Base-by-base conservation (phyloP, 2,113 vertebrate genomes). In the Oryzias curvinotus region DNA sequence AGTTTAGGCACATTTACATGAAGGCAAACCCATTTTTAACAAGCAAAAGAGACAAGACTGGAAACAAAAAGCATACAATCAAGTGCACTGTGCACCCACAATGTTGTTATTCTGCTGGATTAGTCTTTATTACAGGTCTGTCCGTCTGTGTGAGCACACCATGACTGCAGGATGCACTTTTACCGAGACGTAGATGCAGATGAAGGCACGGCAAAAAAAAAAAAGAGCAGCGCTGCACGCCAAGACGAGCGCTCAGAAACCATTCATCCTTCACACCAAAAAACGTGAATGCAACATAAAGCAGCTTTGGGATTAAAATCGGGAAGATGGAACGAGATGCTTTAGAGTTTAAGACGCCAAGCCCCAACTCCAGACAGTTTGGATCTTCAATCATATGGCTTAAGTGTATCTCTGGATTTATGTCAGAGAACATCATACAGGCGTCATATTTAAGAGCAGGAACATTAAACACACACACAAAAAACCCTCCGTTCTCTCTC, bases 1-100 rank as follows among this genome's bases (percentile, higher is more conserved):
- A 87, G 85, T 90, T 89, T 91, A 93, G 92, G 92, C 91, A 93
- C 92, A 72, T 91, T 12, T 90, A 92, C 90, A 92, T 88, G 92
- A 91, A 92, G 88, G 87, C 82, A 77, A 77, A 90, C 80, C 85
- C 84, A 89, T 85, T 87, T 87, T 78, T 89, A 76, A 78, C 69
- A 19, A 58, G 85, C 42, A 44, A 76, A 78, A 44, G 19, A 30
- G 28, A 36, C 17, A 19, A 26, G 57, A 65, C 52, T 60, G 60
- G 54, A 43, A 28, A 17, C 66, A 61, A 68, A 57, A 28, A 78
- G 65, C 71, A 46, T 64, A 82, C 66, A 61, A 54, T 56, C 44
- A 15, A 26, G 36, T 70, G 57, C 61, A 45, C 48, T 57, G 65
- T 57, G 64, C 80, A 64, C 57, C 63, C 65, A 83, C 52, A 67